These are phyloP conservation scores for Lacerta viridis DNA, from an alignment of 2,797 vertebrate genomes.

Conservation along the genomic window DNA sequence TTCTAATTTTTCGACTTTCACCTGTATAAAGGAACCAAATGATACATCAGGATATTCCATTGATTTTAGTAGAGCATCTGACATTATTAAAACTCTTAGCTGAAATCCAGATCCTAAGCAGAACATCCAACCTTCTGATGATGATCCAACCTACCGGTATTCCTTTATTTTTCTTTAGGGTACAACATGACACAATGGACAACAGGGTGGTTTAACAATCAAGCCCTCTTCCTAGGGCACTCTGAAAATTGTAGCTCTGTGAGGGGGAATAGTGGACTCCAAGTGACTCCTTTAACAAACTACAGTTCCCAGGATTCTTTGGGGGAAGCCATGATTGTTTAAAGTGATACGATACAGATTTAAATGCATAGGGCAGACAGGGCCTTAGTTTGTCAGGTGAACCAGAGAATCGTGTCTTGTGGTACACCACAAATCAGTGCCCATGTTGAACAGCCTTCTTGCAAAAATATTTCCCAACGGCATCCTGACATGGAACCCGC, in stretches of 20 bases:
- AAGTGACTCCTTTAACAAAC: no score
- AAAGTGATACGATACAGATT: no score
- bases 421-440: not conserved
- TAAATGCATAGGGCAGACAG: no score
- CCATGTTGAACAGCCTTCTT: not conserved
- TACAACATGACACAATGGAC: not conserved
- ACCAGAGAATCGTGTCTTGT: not conserved
- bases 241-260: no score
- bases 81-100: constrained; percentile 36
- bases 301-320: no score
- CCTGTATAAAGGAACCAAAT: constrained; percentile 42
- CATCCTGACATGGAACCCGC: not conserved
- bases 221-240: no score
- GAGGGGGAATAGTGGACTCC: no score
- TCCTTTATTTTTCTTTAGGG: not conserved
- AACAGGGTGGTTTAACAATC: not conserved
- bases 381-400: no score
- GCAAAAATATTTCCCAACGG: not conserved
- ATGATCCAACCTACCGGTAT: constrained; percentile 20
- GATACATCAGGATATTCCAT: constrained; percentile 55
- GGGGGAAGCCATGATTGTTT: no score
- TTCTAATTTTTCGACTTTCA: no score
- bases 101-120: constrained; percentile 19
- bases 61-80: constrained; percentile 52
- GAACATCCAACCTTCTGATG: constrained; percentile 29